Conservation (phyloP, 2,797 vertebrate species). For the Coilia nasus region DNA sequence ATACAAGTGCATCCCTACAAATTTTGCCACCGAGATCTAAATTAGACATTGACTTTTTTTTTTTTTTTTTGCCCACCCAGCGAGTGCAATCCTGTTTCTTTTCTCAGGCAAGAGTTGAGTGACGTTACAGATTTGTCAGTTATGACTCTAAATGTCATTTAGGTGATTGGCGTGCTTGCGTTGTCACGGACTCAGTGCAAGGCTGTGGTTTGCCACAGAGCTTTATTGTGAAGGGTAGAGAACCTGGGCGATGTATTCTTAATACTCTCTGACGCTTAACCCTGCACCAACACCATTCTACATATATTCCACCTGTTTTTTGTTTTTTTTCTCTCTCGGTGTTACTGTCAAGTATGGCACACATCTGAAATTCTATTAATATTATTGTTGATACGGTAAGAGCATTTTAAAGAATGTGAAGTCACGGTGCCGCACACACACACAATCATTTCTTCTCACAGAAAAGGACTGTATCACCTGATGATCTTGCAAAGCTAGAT, state of each 20-base stretch:
- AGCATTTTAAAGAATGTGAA: slow-evolving; percentile 67
- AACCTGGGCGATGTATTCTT: neutral
- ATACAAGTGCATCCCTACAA: neutral
- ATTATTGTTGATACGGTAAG: slow-evolving; percentile 19
- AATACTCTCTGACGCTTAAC: neutral
- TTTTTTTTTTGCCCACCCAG: neutral
- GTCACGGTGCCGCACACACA: slow-evolving; percentile 63
- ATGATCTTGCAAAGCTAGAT: slow-evolving; percentile 58
- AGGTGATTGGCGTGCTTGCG: neutral
- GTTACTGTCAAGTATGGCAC: neutral
- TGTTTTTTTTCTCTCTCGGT: slow-evolving; percentile 24
- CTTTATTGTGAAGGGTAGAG: neutral
- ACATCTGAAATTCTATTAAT: slow-evolving; percentile 1
- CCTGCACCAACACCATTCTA: neutral
- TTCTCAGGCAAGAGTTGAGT: slow-evolving; percentile 69
- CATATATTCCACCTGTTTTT: slow-evolving; percentile 12
- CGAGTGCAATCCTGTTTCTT: slow-evolving; percentile 68
- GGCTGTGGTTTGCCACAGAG: neutral
- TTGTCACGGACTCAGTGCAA: neutral
- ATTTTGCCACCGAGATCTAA: neutral
- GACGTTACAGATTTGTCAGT: slow-evolving; percentile 52
- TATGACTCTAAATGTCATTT: slow-evolving; percentile 61
- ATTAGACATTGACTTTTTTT: neutral
- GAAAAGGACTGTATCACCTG: slow-evolving; percentile 56
- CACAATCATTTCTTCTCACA: slow-evolving; percentile 47